These are phyloP conservation scores for Ivindomyrus marchei DNA, from an alignment of 2,113 vertebrate genomes.

Conservation along the genomic window DNA sequence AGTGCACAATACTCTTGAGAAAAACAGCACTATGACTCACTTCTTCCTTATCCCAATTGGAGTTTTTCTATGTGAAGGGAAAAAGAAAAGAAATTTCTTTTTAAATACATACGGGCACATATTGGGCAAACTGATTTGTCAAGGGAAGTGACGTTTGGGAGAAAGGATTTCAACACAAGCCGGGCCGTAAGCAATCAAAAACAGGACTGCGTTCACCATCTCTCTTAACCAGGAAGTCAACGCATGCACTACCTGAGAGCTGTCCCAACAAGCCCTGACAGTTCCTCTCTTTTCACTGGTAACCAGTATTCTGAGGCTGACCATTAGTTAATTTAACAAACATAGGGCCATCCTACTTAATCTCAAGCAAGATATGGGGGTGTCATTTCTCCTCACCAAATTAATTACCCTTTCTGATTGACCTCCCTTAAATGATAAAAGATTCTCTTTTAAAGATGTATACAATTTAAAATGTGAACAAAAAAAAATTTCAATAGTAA, in stretches of 20 bases:
- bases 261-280: constrained; percentile 5
- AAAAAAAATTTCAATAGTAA: neutral
- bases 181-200: constrained; percentile 6
- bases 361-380: neutral
- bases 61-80: constrained; percentile 65
- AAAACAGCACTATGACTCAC: constrained; percentile 58
- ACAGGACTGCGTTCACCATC: neutral
- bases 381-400: neutral
- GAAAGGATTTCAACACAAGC: constrained; percentile 16
- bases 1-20: constrained; percentile 5
- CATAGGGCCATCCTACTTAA: neutral
- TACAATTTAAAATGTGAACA: neutral
- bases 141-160: constrained; percentile 16
- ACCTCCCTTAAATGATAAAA: neutral
- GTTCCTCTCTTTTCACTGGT: neutral
- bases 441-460: neutral
- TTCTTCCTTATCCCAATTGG: constrained; percentile 70
- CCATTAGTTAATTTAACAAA: neutral
- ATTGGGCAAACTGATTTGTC: constrained; percentile 25
- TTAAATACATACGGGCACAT: constrained; percentile 39
- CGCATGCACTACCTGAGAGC: constrained; percentile 19
- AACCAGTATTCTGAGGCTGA: neutral
- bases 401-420: neutral
- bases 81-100: constrained; percentile 47
- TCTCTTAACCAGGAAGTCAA: constrained; percentile 7